Base-by-base conservation (phyloP, 2,888 invertebrate genomes). In the Litoditis marina region DNA sequence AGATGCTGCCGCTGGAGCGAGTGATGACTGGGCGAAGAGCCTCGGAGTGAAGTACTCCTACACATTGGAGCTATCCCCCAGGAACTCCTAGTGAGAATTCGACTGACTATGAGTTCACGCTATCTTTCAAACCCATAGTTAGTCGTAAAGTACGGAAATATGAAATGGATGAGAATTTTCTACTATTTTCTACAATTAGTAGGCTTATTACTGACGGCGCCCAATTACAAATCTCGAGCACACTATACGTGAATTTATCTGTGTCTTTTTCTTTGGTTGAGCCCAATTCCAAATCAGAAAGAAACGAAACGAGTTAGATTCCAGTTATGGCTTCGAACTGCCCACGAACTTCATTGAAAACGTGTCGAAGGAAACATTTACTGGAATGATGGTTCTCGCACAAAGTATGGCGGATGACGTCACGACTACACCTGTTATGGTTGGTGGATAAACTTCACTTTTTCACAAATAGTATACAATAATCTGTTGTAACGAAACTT, bases 1-100 rank as follows among this genome's bases (percentile, higher is more conserved):
- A 67, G 77, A 80, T 56, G 76, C 78, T 28, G 80, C 78, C 2
- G 70, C 80, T 6, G 80, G 80, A 28, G 77, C 76, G 25, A 71
- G 73, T 22, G 79, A 80, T 47, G 80, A 80, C 62, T 80, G 71
- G 65, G 76, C 76, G 13, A 77, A 79, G 52, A 69, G 69, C 36
- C 54, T 78, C 22, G 80, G 80, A 46, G 69, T 80, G 46, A 78
- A 78, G 44, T 80, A 77, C 59, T 68, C 71, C 16, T 80, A 78
- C 67, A 81, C 80, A 0, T 71, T 80, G 47, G 80, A 80, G 53
- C 47, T 80, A 32, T 65, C 76, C 8, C 77, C 77, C 2, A 52
- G 59, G 19, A 66, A 70, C 39, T 60, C 63, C 34, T 61, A 62
- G 69, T 71, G 31, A 59, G 62, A 34, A 39, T 3, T 13, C 27